A percentile compares a stretch with the other conserved stretches of the same genome.
Conservation (phyloP, 2,888 invertebrate genomes). For the Mamestra brassicae region DNA sequence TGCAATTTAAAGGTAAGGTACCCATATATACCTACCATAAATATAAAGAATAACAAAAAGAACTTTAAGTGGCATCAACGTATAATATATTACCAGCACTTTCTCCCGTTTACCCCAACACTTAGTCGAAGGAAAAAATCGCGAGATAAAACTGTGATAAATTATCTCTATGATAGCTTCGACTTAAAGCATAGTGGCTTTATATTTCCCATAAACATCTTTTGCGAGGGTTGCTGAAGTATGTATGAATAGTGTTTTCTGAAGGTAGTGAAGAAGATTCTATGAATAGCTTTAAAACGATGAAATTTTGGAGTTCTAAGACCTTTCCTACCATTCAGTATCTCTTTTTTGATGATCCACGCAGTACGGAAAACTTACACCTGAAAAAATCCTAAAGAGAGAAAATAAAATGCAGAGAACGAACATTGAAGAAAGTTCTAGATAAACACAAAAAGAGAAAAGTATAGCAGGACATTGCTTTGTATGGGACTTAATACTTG, state of each 20-base stretch:
- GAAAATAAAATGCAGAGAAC: neutral
- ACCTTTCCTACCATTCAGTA: no score
- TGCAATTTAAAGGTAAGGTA: neutral
- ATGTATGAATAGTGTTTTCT: constrained; percentile 35
- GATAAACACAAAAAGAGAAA: neutral
- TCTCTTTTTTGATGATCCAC: no score
- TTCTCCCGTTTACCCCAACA: constrained; percentile 72
- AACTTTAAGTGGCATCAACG: constrained; percentile 51
- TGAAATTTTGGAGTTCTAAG: no score
- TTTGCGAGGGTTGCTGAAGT: constrained; percentile 46
- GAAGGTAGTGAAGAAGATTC: neutral
- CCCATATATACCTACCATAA: neutral
- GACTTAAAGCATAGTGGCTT: constrained; percentile 80
- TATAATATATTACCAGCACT: constrained; percentile 72
- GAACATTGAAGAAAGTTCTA: neutral
- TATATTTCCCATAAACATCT: constrained; percentile 67
- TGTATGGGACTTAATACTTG: neutral
- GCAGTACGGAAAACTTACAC: neutral
- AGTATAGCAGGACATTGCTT: neutral
- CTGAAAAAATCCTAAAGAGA: no score
- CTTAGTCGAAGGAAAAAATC: constrained; percentile 73
- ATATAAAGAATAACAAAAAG: constrained; percentile 41
- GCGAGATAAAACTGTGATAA: constrained; percentile 86
- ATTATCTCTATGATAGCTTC: constrained; percentile 82
- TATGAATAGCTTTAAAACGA: no score